Base-by-base conservation (phyloP, 2,888 invertebrate genomes). In the Apotomis capreana region DNA sequence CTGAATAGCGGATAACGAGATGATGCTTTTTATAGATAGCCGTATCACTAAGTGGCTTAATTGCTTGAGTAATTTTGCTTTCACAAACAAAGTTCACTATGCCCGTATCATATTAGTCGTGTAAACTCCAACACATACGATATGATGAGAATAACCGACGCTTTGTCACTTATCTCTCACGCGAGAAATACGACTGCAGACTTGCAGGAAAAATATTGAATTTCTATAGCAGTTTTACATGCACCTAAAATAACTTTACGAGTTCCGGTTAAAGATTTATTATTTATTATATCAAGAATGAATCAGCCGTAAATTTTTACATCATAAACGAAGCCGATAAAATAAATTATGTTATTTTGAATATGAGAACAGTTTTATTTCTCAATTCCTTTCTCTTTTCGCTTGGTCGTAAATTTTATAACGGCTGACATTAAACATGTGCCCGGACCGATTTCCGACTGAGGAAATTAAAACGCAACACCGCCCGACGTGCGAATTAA, bases 401-500 rank as follows among this genome's bases (percentile, higher is more conserved):
- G 80, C 79, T 67, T 61, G 74, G 80, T 86, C 84, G 83, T 88
- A 86, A 87, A 88, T 82, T 85, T 86, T 81, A 87, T 78, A 79
- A 78, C 77, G 78, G 79, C 82, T 78, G 83, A 81, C 86, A 79
- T 79, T 80, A 83, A 83, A 84, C 86, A 84, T 85, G 85, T 80
- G 81, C 82, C 82, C 83, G 78, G 77, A 74, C 75, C 80, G 83
- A 87, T 87, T 86, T 85, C 84, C 82, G 84, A 84, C 81, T 79
- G 77, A 75, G 77, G 82, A 85, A 86, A 87, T 87, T 86, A 83
- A 87, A 89, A 86, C 73, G 82, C 84, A 81, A 86, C 84, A 85
- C 86, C 86, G 84, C 87, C 59, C 57, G 71, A 89, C 83, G 87
- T 84, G 85, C 84, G 87, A 89, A 90, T 90, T 88, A 89, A 89